Percentiles rank a stretch among this genome's conserved stretches.
Evolutionary conservation across 2,113 vertebrate species (phyloP).

Genomic region (Mugil cephalus): DNA sequence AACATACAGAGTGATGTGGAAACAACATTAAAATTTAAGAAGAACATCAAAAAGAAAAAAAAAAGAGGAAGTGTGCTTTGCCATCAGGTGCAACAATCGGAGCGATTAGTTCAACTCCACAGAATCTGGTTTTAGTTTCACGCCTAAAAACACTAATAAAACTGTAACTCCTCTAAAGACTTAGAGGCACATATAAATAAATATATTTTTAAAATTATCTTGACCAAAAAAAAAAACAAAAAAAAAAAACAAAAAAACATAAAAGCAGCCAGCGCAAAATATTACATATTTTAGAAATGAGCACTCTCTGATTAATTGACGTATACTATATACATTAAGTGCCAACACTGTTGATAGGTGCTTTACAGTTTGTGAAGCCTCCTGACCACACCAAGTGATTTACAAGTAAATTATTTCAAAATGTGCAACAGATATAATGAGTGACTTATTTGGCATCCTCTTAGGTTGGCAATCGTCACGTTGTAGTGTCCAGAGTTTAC

Average conservation of each 20-base stretch:
- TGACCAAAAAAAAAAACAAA: constrained; percentile 20
- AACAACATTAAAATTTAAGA: background rate
- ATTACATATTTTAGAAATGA: constrained; percentile 21
- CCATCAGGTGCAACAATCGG: background rate
- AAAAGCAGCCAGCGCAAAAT: constrained; percentile 42
- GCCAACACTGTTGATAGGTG: constrained; percentile 41
- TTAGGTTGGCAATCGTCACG: constrained; percentile 4
- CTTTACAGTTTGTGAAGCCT: constrained; percentile 18
- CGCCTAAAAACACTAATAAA: constrained; percentile 12
- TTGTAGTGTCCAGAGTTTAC: constrained; percentile 29
- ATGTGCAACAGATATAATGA: constrained; percentile 43
- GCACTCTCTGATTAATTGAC: constrained; percentile 17
- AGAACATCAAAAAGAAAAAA: constrained; percentile 5
- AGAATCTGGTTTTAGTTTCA: background rate
- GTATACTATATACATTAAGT: constrained; percentile 38
- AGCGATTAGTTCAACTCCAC: background rate
- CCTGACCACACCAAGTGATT: constrained; percentile 31
- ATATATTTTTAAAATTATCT: constrained; percentile 32
- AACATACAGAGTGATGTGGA: background rate
- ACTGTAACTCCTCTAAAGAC: background rate
- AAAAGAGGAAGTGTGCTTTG: constrained; percentile 8
- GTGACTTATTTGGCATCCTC: constrained; percentile 13
- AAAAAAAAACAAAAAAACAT: constrained; percentile 38
- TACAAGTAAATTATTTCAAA: constrained; percentile 6
- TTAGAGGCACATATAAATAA: constrained; percentile 24